These are phyloP conservation scores for Taenaris catops DNA, from an alignment of 2,888 invertebrate species.

Conservation along the genomic window DNA sequence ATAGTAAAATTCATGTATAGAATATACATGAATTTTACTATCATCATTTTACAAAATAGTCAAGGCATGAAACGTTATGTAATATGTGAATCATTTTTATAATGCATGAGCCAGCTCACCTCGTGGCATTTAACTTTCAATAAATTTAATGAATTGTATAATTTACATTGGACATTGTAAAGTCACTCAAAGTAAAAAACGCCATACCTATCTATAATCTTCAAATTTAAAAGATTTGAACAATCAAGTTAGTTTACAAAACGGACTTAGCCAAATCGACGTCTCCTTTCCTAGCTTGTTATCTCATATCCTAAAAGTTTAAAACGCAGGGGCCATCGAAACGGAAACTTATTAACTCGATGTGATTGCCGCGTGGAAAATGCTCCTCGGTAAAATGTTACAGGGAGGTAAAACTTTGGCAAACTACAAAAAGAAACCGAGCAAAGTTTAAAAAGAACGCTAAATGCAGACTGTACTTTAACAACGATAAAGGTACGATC, in stretches of 20 bases:
- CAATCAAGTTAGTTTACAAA: constrained; percentile 28
- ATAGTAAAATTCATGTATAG: no score
- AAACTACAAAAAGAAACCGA: constrained; percentile 70
- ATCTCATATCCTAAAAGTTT: constrained; percentile 79
- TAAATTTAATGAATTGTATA: no score
- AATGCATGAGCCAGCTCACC: no score
- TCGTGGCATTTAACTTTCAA: no score
- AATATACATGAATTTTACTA: no score
- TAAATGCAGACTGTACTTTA: constrained; percentile 66
- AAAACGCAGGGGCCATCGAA: constrained; percentile 75
- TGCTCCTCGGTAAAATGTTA: constrained; percentile 74
- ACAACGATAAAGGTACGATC: constrained; percentile 34
- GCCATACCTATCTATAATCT: no score
- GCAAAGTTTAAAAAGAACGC: constrained; percentile 69
- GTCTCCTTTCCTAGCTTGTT: constrained; percentile 74
- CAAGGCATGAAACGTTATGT: no score
- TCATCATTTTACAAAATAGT: no score
- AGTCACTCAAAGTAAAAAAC: no score
- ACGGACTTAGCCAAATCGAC: constrained; percentile 70
- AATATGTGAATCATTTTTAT: no score
- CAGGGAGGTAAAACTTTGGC: constrained; percentile 67
- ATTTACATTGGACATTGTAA: no score
- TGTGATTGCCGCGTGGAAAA: constrained; percentile 73
- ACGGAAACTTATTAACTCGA: constrained; percentile 79
- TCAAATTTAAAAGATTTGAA: constrained; percentile 7